phyloP scores from a whole-genome alignment of 1,140 invertebrate genomes.

The Drosophila funebris region DNA sequence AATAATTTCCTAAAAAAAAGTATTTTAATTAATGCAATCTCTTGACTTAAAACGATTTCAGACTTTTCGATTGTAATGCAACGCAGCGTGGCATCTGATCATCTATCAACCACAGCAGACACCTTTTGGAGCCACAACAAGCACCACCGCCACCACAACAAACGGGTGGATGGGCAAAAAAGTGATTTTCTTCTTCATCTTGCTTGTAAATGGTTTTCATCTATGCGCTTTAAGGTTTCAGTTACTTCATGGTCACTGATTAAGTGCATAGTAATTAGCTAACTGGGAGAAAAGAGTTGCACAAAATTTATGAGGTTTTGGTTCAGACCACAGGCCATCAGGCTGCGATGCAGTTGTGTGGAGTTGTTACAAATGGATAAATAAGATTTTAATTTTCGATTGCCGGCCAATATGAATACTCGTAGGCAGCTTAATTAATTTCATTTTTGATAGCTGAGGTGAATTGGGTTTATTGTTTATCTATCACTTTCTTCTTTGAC shows the following conservation, averaged over 20 bases:
- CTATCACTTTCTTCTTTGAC: not conserved
- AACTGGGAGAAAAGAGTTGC: slow-evolving; percentile 21
- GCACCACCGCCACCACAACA: not conserved
- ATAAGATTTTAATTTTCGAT: slow-evolving; percentile 48
- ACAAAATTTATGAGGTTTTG: slow-evolving; percentile 67
- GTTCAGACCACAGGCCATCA: slow-evolving; percentile 11
- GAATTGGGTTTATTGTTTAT: slow-evolving; percentile 31
- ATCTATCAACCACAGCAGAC: slow-evolving; percentile 10
- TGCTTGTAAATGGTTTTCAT: slow-evolving; percentile 4
- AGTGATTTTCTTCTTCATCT: not conserved
- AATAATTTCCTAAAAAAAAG: slow-evolving; percentile 7
- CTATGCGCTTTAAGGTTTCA: slow-evolving; percentile 43
- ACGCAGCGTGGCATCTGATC: not conserved
- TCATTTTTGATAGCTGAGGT: slow-evolving; percentile 1
- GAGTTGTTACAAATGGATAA: slow-evolving; percentile 10
- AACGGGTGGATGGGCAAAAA: slow-evolving; percentile 14
- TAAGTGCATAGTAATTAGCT: slow-evolving; percentile 74
- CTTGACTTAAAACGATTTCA: not conserved
- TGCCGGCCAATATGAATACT: slow-evolving; percentile 23
- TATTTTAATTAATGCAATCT: not conserved
- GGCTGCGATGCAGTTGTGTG: not conserved
- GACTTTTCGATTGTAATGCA: not conserved
- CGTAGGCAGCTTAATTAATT: slow-evolving; percentile 36
- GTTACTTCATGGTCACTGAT: slow-evolving; percentile 73
- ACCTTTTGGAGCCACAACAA: not conserved